These are phyloP conservation scores for Eubasilissa splendida DNA, from an alignment of 2,888 invertebrate species.

Conservation along the genomic window DNA sequence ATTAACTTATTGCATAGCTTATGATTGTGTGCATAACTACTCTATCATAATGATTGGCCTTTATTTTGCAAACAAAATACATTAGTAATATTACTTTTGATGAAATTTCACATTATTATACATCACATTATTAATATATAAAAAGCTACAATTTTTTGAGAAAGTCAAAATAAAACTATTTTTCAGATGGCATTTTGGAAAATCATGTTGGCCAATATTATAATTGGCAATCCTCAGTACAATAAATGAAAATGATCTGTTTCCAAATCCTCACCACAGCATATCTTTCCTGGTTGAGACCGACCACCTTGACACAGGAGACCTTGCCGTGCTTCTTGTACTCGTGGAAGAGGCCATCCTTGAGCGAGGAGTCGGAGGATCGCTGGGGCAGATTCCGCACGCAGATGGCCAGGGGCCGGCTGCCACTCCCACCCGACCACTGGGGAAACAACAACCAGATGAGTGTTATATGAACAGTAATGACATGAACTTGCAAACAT, in stretches of 20 bases:
- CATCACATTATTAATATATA: too few species aligned
- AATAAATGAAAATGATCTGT: not conserved
- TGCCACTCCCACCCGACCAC: conserved; percentile 78
- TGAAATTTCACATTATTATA: too few species aligned
- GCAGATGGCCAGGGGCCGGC: conserved; percentile 90
- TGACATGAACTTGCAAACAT: conserved; percentile 13
- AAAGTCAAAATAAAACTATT: too few species aligned
- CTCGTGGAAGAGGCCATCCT: conserved; percentile 98
- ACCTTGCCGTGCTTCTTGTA: conserved; percentile 99
- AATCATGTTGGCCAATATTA: too few species aligned
- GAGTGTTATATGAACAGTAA: conserved; percentile 28
- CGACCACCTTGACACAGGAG: conserved; percentile 94
- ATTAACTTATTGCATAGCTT: too few species aligned
- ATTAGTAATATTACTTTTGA: too few species aligned
- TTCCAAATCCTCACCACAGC: conserved; percentile 78
- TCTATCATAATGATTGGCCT: too few species aligned
- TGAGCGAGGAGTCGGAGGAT: conserved; percentile 93
- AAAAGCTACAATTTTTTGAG: too few species aligned
- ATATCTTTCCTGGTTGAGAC: conserved; percentile 91
- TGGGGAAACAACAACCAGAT: conserved; percentile 59
- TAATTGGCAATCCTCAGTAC: too few species aligned
- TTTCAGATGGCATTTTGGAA: too few species aligned
- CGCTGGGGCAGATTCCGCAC: conserved; percentile 91
- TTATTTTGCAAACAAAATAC: too few species aligned
- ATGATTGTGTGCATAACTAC: too few species aligned